Evolutionary conservation across 2,888 invertebrate species (phyloP), one percentile per base, ranked within the genome.

Genomic region (Caenorhabditis sp.): DNA sequence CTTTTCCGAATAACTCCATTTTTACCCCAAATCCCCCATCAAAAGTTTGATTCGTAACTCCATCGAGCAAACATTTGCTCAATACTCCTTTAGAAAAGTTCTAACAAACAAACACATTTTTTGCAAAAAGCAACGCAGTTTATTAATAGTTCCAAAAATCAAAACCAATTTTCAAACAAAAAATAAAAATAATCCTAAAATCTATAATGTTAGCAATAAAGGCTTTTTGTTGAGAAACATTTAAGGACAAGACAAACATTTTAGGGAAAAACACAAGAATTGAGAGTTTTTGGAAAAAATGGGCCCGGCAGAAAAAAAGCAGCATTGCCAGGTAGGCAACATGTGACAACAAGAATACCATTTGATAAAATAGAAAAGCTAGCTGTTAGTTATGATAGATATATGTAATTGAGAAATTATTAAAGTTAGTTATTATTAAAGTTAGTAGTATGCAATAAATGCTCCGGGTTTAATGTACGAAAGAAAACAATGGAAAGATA

Each of bases 261-360:
- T 8, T 21, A 56, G 26, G 26, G 23, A 56, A 14, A 26, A 56
- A 56, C 3, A 20, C 20, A 56, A 26, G 5, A 10, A 56, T 26
- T 53, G 53, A 53, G 12, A 56, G 36, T 10, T 36, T 23, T 1
- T 26, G 26, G 26, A 56, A 56, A n/a, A 56, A 17, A 56, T 31
- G 31, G 43, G 57, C 57, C 57, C 57, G 57, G 57, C 57, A 58
- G 4, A n/a, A 58, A 58, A 36, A 17, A 4, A 58, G 21, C 25
- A 36, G 27, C 1, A 36, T 20, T 31, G 36, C 57, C n/a, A 7
- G 36, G 17, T 58, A 58, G 57, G 57, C 57, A 58, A 58, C 57
- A 36, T 58, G 57, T 58, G 57, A 58, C 57, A 56, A 53, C 17
- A 53, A 26, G 26, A 56, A 56, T 56, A 26, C 56, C 27, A n/a